Base-by-base conservation (phyloP, 2,113 vertebrate genomes). In the Cricetomys ansorgei region DNA sequence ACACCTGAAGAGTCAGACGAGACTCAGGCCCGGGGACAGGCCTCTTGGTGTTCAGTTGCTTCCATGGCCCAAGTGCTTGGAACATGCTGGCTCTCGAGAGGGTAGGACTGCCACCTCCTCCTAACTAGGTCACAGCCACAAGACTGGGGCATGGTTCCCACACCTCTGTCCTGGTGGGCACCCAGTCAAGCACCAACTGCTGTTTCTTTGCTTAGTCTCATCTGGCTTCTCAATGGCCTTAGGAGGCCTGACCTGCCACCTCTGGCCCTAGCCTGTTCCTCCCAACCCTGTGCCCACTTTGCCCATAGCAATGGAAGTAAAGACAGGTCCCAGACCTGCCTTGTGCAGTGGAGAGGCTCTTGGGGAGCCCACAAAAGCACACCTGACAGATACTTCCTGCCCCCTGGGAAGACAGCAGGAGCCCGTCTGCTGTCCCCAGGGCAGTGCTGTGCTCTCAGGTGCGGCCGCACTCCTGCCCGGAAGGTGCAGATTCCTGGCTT, bases 81-180 rank as follows among this genome's bases (percentile, higher is more conserved):
- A 31, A 55, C 10, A 40, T 3, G 3, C 0, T 1, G 53, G 86
- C n/a, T n/a, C n/a, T n/a, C 3, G 0, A 0, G 1, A 19, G 29
- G 48, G 31, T 2, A 11, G 45, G 50, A 21, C 67, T 11, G 23
- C 29, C 0, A 2, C 43, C 31, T 65, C 73, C 29, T 3, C 55
- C 43, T 9, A 6, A 81, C 80, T 65, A 86, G 91, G 85, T 72
- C 79, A 23, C 5, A 12, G 45, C 64, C 2, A 25, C 34, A 21
- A 31, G 34, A n/a, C 57, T 2, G 13, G 2, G 88, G 29, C 50
- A 17, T 45, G 73, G 16, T 15, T 13, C 37, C 50, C 85, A 21
- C 5, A 19, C 88, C 67, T 76, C 31, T 6, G 29, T 40, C 89
- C n/a, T 5, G 23, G 23, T n/a, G 65, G 87, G 87, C 62, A 43